Evolutionary conservation across 2,113 vertebrate species (phyloP).

Genomic region (Silurus meridionalis): DNA sequence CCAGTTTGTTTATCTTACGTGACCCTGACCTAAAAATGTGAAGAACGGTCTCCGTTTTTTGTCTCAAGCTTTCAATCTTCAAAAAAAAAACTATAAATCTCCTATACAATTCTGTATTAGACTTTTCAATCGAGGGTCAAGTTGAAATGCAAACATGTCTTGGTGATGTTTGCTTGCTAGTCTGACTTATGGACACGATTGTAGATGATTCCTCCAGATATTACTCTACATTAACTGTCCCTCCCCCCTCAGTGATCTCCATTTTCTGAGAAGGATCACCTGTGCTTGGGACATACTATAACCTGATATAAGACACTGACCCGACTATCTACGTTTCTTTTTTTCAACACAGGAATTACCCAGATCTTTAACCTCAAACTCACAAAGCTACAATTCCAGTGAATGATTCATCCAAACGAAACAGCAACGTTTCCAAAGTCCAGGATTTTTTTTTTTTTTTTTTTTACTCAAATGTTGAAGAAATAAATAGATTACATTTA

Average conservation of each 20-base stretch:
- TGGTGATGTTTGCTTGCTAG: not conserved
- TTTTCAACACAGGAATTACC: not conserved
- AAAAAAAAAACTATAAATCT: too few species aligned
- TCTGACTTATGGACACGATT: not conserved
- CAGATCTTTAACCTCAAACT: conserved; percentile 4
- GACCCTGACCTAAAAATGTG: too few species aligned
- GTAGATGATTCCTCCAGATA: not conserved
- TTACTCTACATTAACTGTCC: not conserved
- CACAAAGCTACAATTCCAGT: not conserved
- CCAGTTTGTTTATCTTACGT: too few species aligned
- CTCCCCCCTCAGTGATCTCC: not conserved
- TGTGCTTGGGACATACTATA: not conserved
- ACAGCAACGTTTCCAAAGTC: not conserved
- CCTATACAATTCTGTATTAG: too few species aligned
- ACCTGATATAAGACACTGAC: not conserved
- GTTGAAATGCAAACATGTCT: not conserved
- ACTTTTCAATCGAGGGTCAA: too few species aligned
- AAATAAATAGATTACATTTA: too few species aligned
- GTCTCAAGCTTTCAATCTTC: too few species aligned
- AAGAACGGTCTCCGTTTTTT: too few species aligned
- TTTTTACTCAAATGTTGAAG: not conserved
- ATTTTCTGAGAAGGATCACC: not conserved
- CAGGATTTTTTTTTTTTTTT: not conserved
- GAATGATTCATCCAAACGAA: not conserved
- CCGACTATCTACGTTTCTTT: not conserved